Percentiles rank a stretch among this genome's conserved stretches.
phyloP scores from a whole-genome alignment of 23 tunicate species.

The Trididemnum clinides region DNA sequence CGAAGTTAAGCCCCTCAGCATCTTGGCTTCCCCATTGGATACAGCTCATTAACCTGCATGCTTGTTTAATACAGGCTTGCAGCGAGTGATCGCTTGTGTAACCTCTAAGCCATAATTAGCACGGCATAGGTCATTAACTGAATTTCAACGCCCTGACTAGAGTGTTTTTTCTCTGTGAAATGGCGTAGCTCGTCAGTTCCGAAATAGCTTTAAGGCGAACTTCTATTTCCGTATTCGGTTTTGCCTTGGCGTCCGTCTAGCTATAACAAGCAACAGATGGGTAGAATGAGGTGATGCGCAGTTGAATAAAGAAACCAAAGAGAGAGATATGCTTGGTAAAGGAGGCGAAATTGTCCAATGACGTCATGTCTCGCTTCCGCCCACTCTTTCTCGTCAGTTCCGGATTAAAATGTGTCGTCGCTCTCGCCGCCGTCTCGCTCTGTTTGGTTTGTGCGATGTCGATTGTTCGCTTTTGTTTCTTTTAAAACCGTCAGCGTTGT shows the following conservation, averaged over 20 bases:
- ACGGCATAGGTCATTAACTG: too few species aligned
- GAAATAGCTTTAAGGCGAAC: too few species aligned
- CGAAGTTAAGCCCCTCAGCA: too few species aligned
- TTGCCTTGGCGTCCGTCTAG: not conserved
- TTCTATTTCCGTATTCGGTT: not conserved
- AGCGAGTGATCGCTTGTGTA: too few species aligned
- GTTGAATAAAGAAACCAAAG: not conserved
- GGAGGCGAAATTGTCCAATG: not conserved
- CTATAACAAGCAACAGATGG: not conserved
- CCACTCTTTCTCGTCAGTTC: constrained; percentile 47
- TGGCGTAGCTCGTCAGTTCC: too few species aligned
- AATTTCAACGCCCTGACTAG: too few species aligned
- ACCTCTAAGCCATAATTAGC: too few species aligned
- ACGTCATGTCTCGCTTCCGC: constrained; percentile 59
- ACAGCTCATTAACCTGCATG: too few species aligned
- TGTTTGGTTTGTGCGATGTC: not conserved
- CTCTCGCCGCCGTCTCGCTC: not conserved
- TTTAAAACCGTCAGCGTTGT: not conserved
- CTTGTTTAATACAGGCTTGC: too few species aligned
- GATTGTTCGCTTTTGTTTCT: not conserved
- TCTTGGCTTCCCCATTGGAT: too few species aligned
- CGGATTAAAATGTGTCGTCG: constrained; percentile 36
- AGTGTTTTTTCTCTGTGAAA: too few species aligned
- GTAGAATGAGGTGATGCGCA: not conserved
- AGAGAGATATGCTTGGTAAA: not conserved